A percentile compares a stretch with the other conserved stretches of the same genome.
phyloP scores from a whole-genome alignment of 2,113 vertebrate genomes.

The Tyrannus savana region DNA sequence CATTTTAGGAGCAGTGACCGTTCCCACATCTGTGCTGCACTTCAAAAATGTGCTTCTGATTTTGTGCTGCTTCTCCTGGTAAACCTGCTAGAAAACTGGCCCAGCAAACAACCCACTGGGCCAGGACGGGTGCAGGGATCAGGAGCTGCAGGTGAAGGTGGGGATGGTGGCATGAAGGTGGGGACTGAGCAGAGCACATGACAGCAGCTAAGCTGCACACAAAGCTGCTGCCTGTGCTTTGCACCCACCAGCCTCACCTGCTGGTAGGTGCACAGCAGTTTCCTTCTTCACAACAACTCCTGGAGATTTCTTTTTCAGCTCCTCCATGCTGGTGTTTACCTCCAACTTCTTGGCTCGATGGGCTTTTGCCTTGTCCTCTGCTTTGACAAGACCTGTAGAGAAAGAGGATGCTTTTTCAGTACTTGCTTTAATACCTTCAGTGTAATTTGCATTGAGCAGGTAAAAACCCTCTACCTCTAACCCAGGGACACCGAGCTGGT shows the following conservation, averaged over 20 bases:
- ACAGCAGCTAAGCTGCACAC: not conserved
- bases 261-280: not conserved
- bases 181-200: not conserved
- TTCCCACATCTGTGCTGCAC: not conserved
- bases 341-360: slow-evolving; percentile 85
- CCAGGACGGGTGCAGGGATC: not conserved
- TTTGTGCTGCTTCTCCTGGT: not conserved
- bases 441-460: not conserved
- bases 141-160: not conserved
- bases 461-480: not conserved
- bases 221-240: not conserved
- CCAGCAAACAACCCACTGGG: not conserved
- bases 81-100: not conserved
- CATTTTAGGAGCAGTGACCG: not conserved
- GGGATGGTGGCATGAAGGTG: not conserved
- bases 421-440: not conserved
- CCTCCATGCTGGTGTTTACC: slow-evolving; percentile 74
- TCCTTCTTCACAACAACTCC: slow-evolving; percentile 80
- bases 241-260: slow-evolving; percentile 54
- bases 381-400: slow-evolving; percentile 88
- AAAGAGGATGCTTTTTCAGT: not conserved
- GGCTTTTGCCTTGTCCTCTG: slow-evolving; percentile 92
- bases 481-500: not conserved
- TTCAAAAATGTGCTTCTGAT: not conserved
- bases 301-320: slow-evolving; percentile 79